Evolutionary conservation across 2,888 invertebrate species (phyloP).

Genomic region (Trachelus iudaicus): DNA sequence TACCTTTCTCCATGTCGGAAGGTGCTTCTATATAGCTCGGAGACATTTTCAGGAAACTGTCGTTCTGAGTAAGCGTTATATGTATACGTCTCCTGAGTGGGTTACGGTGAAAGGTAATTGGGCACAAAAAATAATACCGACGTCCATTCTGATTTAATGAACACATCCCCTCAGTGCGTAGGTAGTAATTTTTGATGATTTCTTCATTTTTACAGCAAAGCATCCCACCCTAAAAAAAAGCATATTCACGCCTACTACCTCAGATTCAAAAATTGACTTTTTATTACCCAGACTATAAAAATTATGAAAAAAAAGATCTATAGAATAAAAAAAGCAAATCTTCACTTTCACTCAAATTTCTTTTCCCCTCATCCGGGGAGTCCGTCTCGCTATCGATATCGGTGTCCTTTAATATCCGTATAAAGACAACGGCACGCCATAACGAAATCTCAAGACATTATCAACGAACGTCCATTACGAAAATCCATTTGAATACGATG

Average conservation of each 20-base stretch:
- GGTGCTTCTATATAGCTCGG: background rate
- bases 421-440: background rate
- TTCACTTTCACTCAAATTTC: background rate
- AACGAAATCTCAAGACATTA: background rate
- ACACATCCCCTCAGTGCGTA: background rate
- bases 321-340: background rate
- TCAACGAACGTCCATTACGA: background rate
- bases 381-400: background rate
- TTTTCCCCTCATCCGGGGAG: background rate
- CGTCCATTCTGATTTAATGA: background rate
- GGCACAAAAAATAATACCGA: background rate
- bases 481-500: background rate
- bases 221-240: background rate
- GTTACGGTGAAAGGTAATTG: background rate
- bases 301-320: background rate
- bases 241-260: background rate
- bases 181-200: background rate
- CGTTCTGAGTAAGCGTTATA: background rate
- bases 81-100: background rate
- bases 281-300: background rate
- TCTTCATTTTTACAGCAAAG: background rate
- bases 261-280: background rate
- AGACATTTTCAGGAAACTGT: background rate
- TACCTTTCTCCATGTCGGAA: background rate
- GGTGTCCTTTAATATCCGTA: background rate